phyloP scores from a whole-genome alignment of 2,113 vertebrate species.

The Hucho hucho region DNA sequence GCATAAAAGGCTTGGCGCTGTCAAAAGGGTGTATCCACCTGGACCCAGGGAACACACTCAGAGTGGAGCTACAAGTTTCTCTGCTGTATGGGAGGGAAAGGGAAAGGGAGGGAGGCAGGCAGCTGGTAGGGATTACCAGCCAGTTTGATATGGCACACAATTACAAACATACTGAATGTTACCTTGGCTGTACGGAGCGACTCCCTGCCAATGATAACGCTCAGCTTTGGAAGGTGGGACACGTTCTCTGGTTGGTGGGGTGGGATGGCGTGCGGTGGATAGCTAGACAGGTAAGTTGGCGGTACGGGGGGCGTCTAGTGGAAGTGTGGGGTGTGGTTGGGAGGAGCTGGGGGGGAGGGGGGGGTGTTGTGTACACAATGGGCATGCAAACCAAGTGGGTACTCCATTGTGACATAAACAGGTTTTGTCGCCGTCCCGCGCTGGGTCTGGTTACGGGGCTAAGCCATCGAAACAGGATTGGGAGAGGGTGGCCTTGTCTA shows the following conservation, averaged over 20 bases:
- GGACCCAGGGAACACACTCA: conserved; percentile 58
- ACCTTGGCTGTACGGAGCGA: conserved; percentile 54
- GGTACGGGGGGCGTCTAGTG: background rate
- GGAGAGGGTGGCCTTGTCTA: conserved; percentile 70
- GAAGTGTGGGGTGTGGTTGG: background rate
- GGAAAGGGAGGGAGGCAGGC: conserved; percentile 15
- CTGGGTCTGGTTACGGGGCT: conserved; percentile 10
- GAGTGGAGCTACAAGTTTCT: conserved; percentile 60
- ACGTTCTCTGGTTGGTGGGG: too few species aligned
- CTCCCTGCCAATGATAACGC: too few species aligned
- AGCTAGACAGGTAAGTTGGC: too few species aligned
- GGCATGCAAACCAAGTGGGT: conserved; percentile 53
- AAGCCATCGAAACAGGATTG: conserved; percentile 46
- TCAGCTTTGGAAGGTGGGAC: too few species aligned
- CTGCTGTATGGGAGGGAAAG: conserved; percentile 6
- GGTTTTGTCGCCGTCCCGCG: conserved; percentile 51
- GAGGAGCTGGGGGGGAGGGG: background rate
- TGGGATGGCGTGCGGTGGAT: too few species aligned
- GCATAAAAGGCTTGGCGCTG: conserved; percentile 70
- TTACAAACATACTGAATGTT: conserved; percentile 67
- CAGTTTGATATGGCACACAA: conserved; percentile 65
- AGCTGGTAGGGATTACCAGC: conserved; percentile 71
- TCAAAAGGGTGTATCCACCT: conserved; percentile 69
- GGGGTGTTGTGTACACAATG: conserved; percentile 49
- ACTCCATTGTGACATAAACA: conserved; percentile 61